Evolutionary conservation across 1,140 invertebrate genomes (phyloP).

Genomic region (Ctenoplectra terminalis): DNA sequence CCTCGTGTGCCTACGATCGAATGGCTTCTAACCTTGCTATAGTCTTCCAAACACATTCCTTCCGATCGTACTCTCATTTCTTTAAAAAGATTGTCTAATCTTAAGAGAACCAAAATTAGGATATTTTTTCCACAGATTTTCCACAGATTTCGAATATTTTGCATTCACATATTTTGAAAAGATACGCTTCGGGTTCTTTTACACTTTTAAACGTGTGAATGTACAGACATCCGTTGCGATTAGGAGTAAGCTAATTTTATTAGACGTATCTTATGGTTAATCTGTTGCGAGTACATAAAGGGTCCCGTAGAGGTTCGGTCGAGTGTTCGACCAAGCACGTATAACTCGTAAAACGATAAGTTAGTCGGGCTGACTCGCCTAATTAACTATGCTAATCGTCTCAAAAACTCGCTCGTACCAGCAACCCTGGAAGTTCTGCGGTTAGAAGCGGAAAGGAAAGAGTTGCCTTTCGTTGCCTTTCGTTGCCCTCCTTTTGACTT

Average conservation of each 20-base stretch:
- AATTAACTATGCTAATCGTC: conserved; percentile 72
- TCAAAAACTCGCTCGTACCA: conserved; percentile 38
- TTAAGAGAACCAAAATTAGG: too few species aligned
- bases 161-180: too few species aligned
- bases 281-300: conserved; percentile 37
- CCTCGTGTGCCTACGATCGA: too few species aligned
- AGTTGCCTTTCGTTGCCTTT: too few species aligned
- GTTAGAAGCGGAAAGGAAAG: conserved; percentile 19
- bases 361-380: conserved; percentile 44
- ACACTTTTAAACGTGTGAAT: not conserved
- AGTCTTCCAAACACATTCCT: too few species aligned
- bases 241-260: conserved; percentile 4
- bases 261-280: conserved; percentile 20
- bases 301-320: conserved; percentile 24
- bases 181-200: too few species aligned
- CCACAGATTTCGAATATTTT: not conserved
- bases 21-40: not conserved
- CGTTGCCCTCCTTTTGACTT: not conserved
- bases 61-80: too few species aligned
- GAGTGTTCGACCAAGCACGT: conserved; percentile 54
- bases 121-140: conserved; percentile 3
- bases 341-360: conserved; percentile 58
- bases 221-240: not conserved
- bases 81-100: not conserved
- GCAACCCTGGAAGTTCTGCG: conserved; percentile 39